A percentile compares a stretch with the other conserved stretches of the same genome.
These are phyloP conservation scores for Hirundo rustica DNA, from an alignment of 2,797 vertebrate species.

Conservation along the genomic window DNA sequence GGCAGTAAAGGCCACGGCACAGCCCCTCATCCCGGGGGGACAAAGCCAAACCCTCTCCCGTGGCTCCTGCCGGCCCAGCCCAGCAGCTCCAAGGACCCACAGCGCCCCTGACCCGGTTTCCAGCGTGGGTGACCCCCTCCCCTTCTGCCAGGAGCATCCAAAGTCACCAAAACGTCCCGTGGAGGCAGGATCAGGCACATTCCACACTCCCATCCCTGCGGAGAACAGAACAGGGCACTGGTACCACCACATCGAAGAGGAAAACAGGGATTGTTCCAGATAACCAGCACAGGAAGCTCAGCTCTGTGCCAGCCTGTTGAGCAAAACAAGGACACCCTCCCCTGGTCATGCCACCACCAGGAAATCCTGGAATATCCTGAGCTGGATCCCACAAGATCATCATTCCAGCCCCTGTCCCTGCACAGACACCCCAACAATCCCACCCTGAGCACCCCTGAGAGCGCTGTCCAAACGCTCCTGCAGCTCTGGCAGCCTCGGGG, in stretches of 20 bases:
- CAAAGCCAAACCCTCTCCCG: background rate
- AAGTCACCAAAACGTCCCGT: accelerated
- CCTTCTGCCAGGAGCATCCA: background rate
- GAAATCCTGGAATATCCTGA: background rate
- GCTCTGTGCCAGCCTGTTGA: background rate
- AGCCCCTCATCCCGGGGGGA: background rate
- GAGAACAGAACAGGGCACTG: background rate
- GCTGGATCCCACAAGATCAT: accelerated
- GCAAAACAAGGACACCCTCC: background rate
- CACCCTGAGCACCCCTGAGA: background rate
- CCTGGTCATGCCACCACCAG: accelerated
- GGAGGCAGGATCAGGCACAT: background rate
- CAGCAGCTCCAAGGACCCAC: background rate
- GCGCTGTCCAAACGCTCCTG: background rate
- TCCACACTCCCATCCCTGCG: accelerated
- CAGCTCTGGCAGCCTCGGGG: background rate
- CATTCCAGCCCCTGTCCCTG: accelerated
- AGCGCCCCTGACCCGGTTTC: background rate
- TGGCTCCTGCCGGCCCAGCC: background rate
- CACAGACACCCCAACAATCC: background rate
- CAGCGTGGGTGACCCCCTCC: background rate
- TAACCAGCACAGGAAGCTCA: background rate
- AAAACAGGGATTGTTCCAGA: background rate
- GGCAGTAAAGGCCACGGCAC: background rate
- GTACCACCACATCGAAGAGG: accelerated